These are phyloP conservation scores for Pyrgilauda ruficollis DNA, from an alignment of 2,113 vertebrate species.

Conservation along the genomic window DNA sequence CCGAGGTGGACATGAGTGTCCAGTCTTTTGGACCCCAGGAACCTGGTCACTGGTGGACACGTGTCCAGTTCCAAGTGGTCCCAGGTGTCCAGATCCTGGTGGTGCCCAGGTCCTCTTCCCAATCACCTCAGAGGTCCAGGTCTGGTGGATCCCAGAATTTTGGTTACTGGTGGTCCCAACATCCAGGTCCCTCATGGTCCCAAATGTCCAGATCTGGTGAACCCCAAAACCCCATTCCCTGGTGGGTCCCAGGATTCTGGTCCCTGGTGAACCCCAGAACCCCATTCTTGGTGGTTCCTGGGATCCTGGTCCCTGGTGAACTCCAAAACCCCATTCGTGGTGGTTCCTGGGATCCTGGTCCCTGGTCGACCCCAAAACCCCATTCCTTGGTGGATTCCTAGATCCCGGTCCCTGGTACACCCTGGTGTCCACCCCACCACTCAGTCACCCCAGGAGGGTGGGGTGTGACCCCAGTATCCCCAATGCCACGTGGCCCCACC, in stretches of 20 bases:
- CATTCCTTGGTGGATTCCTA: background rate
- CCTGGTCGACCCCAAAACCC: no score
- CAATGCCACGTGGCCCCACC: rapidly evolving
- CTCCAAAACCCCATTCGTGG: background rate
- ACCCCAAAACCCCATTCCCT: no score
- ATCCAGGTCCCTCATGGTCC: conserved; percentile 14
- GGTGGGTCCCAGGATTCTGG: rapidly evolving
- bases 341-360: no score
- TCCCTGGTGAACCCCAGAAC: background rate
- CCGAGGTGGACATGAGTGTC: conserved; percentile 10
- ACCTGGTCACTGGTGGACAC: background rate
- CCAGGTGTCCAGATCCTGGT: background rate
- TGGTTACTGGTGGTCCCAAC: conserved; percentile 53
- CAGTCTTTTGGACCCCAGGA: background rate
- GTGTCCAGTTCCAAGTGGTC: background rate
- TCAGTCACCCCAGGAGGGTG: rapidly evolving
- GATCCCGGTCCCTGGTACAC: rapidly evolving
- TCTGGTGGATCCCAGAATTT: background rate
- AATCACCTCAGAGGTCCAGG: background rate
- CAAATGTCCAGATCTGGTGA: background rate
- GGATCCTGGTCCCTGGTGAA: no score
- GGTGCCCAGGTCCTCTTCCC: background rate
- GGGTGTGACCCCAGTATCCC: background rate
- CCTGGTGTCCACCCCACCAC: background rate
- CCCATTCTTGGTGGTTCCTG: background rate